Conservation (phyloP, 2,888 invertebrate genomes). For the Lasioglossum zephyrum region DNA sequence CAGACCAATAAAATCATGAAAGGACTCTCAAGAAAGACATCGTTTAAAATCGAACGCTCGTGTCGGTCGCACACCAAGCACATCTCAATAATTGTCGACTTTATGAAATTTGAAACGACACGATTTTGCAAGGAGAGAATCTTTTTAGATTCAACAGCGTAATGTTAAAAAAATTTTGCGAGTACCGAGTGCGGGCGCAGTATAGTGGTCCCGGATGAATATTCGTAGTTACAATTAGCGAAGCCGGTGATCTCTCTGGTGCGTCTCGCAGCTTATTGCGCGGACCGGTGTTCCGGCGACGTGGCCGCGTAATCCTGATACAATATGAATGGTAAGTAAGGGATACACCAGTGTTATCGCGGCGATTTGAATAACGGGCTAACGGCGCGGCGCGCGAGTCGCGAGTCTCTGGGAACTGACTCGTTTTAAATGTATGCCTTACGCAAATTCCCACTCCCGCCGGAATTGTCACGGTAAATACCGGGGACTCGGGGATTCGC, state of each 20-base stretch:
- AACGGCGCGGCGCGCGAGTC: background rate
- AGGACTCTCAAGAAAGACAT: too few species aligned
- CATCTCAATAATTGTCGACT: too few species aligned
- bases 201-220: slow-evolving; percentile 38
- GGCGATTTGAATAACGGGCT: slow-evolving; percentile 45
- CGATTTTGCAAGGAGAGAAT: background rate
- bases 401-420: background rate
- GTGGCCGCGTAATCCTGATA: slow-evolving; percentile 35
- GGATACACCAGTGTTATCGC: slow-evolving; percentile 35
- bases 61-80: too few species aligned
- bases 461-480: background rate
- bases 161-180: background rate
- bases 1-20: too few species aligned
- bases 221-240: slow-evolving; percentile 60
- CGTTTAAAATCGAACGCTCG: too few species aligned
- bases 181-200: background rate
- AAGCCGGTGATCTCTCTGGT: slow-evolving; percentile 32
- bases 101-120: background rate
- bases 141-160: background rate
- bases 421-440: slow-evolving; percentile 23
- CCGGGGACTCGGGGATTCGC: background rate
- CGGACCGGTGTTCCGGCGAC: slow-evolving; percentile 23
- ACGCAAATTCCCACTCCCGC: background rate
- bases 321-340: slow-evolving; percentile 54
- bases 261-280: slow-evolving; percentile 32